These are phyloP conservation scores for Tachycineta bicolor DNA, from an alignment of 2,113 vertebrate genomes.

Conservation along the genomic window DNA sequence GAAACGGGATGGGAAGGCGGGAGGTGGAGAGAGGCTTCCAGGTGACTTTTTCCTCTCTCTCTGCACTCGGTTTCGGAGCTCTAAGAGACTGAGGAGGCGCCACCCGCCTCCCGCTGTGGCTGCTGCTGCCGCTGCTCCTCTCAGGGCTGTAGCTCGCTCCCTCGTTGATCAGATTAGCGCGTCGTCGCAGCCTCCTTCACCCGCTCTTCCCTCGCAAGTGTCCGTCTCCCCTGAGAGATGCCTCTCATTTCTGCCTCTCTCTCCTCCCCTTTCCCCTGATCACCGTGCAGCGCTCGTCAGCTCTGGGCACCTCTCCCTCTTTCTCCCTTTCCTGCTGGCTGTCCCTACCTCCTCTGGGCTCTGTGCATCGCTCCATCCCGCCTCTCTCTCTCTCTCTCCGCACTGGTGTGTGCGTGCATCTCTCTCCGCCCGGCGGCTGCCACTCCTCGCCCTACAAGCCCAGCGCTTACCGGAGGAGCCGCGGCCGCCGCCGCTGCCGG, in stretches of 20 bases:
- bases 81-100: neutral
- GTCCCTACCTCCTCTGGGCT: neutral
- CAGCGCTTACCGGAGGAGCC: neutral
- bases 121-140: neutral
- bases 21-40: conserved; percentile 20
- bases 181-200: neutral
- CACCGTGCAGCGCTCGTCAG: neutral
- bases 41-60: conserved; percentile 37
- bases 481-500: neutral
- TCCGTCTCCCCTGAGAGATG: conserved; percentile 30
- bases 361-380: neutral
- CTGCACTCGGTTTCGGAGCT: conserved; percentile 34
- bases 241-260: conserved; percentile 17
- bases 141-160: neutral
- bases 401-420: neutral
- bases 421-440: neutral
- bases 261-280: neutral
- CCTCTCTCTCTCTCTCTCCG: neutral
- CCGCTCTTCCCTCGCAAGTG: neutral
- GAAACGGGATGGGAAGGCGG: neutral
- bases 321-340: neutral
- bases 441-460: neutral
- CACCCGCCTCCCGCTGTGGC: neutral
- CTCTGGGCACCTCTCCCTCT: neutral
- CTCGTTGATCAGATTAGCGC: neutral